Conservation (phyloP, 2,113 vertebrate species). For the Tetrax tetrax region DNA sequence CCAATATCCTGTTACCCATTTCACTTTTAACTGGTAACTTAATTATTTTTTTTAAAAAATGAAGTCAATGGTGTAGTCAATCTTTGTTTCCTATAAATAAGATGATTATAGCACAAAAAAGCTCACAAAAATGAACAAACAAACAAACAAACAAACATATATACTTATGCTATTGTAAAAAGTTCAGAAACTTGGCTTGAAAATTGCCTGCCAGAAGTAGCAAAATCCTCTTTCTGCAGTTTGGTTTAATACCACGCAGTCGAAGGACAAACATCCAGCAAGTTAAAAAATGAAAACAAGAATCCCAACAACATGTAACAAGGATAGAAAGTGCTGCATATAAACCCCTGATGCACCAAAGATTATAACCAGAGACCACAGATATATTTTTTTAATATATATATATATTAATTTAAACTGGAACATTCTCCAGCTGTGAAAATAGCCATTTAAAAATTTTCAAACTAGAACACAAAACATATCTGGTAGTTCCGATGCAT, state of each 20-base stretch:
- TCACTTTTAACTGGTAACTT: constrained; percentile 72
- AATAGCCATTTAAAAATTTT: constrained; percentile 68
- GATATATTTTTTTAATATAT: not conserved
- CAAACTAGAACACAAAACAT: constrained; percentile 69
- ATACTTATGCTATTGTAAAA: constrained; percentile 63
- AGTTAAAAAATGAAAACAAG: constrained; percentile 53
- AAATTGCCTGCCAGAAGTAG: constrained; percentile 64
- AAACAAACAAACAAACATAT: constrained; percentile 61
- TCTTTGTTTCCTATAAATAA: constrained; percentile 80
- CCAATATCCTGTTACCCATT: constrained; percentile 74
- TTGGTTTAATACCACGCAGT: constrained; percentile 51
- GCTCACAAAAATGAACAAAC: constrained; percentile 62
- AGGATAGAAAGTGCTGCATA: constrained; percentile 83
- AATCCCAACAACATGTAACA: constrained; percentile 68
- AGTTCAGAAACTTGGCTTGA: constrained; percentile 77
- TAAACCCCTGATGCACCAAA: constrained; percentile 85
- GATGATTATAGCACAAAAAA: constrained; percentile 75
- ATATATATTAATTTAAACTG: constrained; percentile 78
- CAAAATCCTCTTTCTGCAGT: constrained; percentile 67
- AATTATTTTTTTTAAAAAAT: constrained; percentile 72
- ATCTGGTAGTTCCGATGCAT: constrained; percentile 66
- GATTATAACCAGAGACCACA: constrained; percentile 77
- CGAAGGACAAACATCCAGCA: constrained; percentile 65
- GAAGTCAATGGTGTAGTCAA: constrained; percentile 78
- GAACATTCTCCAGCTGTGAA: constrained; percentile 72